Percentiles rank a stretch among this genome's conserved stretches.
Conservation (phyloP, 1,140 invertebrate species). For the Adelges cooleyi region DNA sequence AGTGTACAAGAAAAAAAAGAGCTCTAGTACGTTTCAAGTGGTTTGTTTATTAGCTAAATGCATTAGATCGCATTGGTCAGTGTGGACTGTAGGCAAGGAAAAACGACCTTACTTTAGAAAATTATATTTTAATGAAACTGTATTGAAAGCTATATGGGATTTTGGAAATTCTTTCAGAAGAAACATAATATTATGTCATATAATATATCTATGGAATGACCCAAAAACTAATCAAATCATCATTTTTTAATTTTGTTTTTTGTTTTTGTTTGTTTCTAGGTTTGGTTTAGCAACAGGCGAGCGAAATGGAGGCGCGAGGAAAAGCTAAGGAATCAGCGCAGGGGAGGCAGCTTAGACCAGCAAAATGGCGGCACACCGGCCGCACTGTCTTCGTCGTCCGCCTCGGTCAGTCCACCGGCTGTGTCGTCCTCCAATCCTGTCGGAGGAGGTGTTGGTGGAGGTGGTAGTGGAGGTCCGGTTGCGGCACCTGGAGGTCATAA, state of each 20-base stretch:
- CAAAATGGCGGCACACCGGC: conserved; percentile 23
- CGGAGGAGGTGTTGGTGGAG: not conserved
- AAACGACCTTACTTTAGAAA: no score
- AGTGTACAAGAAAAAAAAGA: not conserved
- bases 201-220: no score
- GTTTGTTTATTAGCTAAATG: not conserved
- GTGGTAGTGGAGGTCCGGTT: not conserved
- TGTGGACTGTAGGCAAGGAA: no score
- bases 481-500: conserved; percentile 34
- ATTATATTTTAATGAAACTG: no score
- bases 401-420: conserved; percentile 29
- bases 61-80: not conserved
- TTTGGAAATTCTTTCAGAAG: not conserved
- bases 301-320: conserved; percentile 98
- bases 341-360: conserved; percentile 37
- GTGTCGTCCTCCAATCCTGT: conserved; percentile 33
- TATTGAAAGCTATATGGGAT: no score
- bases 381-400: conserved; percentile 12
- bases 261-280: conserved; percentile 44
- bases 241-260: no score
- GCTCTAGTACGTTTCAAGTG: no score
- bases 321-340: conserved; percentile 81
- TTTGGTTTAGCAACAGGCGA: conserved; percentile 96
- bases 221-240: no score
- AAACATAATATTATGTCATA: not conserved